Base-by-base conservation (phyloP, 2,113 vertebrate genomes). In the Lagopus muta region DNA sequence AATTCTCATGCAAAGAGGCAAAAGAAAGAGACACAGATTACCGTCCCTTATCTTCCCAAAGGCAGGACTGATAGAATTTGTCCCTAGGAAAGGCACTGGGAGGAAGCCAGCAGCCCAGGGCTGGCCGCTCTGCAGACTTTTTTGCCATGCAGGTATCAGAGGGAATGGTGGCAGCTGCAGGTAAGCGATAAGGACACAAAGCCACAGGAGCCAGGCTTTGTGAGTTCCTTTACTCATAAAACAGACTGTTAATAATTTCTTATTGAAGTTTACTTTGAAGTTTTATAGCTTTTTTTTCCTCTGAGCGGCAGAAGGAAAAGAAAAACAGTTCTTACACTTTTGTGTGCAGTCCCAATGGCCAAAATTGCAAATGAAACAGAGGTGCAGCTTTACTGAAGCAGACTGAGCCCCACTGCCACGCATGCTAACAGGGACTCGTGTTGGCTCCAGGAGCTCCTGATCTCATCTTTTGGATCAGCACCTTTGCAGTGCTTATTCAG, bases 1-100 rank as follows among this genome's bases (percentile, higher is more conserved):
- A 86, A 62, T 93, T 88, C 80, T 88, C 45, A 40, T 36, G 88
- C 60, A 86, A 28, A 30, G 43, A 54, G 54, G 8, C 62, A 60
- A 25, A 74, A 73, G 36, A 73, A 81, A 55, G 67, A 76, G 60
- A 21, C 32, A 13, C 2, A 2, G 42, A 55, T 32, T 66, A 69
- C 48, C 64, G 52, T 21, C 30, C 3, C 10, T 88, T 40, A 60
- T 47, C 19, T 62, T 38, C 71, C 34, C 0, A 3, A 22, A 70
- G 61, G 65, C 60, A 89, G 69, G n/a, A 2, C 16, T 18, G 74
- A 62, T 48, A 45, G 32, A 32, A 57, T 45, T n/a, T 12, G 14
- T 34, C 58, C 88, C 79, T 47, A 1, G 7, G 87, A 50, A 4
- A n/a, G 10, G 17, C 38, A 13, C 40, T 43, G 55, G 60, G 84